phyloP scores from a whole-genome alignment of 2,888 invertebrate genomes.

The Labia minor region DNA sequence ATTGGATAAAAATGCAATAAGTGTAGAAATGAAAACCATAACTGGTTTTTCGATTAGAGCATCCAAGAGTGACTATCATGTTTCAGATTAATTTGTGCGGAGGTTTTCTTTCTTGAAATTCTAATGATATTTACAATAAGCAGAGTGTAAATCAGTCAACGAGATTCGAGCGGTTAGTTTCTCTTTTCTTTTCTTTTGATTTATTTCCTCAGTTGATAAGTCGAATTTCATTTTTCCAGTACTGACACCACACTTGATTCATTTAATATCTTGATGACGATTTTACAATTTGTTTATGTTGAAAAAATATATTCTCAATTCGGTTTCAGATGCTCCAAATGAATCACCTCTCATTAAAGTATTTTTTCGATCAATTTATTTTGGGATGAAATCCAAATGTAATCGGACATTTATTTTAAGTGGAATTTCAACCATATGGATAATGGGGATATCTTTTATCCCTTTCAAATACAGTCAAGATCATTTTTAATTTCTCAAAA shows the following conservation, averaged over 20 bases:
- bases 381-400: not conserved
- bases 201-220: not conserved
- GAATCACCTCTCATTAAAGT: no score
- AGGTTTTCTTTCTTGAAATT: not conserved
- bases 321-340: not conserved
- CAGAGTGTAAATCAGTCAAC: not conserved
- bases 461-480: not conserved
- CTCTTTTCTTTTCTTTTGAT: not conserved
- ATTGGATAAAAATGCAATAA: no score
- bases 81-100: not conserved
- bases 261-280: slow-evolving; percentile 13
- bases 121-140: slow-evolving; percentile 13
- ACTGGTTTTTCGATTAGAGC: not conserved
- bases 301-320: not conserved
- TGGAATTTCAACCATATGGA: not conserved
- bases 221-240: not conserved
- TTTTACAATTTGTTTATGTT: slow-evolving; percentile 2
- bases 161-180: not conserved
- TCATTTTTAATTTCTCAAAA: not conserved
- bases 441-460: slow-evolving; percentile 7
- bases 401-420: no score
- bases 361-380: no score
- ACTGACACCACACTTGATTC: not conserved
- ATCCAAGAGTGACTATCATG: not conserved
- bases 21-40: not conserved